Conservation (phyloP, 1,140 invertebrate genomes). For the Chrysomallon squamiferum region DNA sequence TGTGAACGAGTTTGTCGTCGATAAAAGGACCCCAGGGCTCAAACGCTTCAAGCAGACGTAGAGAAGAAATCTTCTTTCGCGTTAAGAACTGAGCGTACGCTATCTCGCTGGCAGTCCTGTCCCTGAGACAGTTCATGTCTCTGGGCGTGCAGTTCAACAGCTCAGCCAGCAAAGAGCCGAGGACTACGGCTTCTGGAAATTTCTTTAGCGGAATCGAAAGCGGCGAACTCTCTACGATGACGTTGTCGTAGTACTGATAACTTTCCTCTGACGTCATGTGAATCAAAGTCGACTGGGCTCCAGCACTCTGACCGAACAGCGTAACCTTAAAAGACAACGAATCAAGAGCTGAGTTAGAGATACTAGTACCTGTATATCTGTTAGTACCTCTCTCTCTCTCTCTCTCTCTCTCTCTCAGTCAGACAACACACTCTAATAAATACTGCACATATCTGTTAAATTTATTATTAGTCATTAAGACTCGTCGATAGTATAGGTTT, state of each 20-base stretch:
- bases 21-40: slow-evolving; percentile 40
- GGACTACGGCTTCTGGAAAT: slow-evolving; percentile 22
- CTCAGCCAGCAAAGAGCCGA: slow-evolving; percentile 15
- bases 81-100: slow-evolving; percentile 22
- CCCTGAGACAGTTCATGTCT: slow-evolving; percentile 30
- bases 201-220: slow-evolving; percentile 35
- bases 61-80: slow-evolving; percentile 27
- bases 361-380: too few relatives aligned
- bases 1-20: slow-evolving; percentile 27
- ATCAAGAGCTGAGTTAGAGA: too few relatives aligned
- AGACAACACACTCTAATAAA: too few relatives aligned
- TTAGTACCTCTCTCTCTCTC: too few relatives aligned
- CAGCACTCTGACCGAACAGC: slow-evolving; percentile 48
- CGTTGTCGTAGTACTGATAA: slow-evolving; percentile 19
- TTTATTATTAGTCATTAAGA: too few relatives aligned
- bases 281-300: slow-evolving; percentile 33
- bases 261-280: slow-evolving; percentile 29
- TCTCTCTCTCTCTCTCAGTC: too few relatives aligned
- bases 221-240: slow-evolving; percentile 37
- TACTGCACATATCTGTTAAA: too few relatives aligned
- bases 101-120: slow-evolving; percentile 25
- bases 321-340: slow-evolving; percentile 24
- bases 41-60: slow-evolving; percentile 35
- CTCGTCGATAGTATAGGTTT: too few relatives aligned
- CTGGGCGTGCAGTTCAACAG: slow-evolving; percentile 17